These are phyloP conservation scores for Oreochromis grahami DNA, from an alignment of 2,797 vertebrate species.

Conservation along the genomic window DNA sequence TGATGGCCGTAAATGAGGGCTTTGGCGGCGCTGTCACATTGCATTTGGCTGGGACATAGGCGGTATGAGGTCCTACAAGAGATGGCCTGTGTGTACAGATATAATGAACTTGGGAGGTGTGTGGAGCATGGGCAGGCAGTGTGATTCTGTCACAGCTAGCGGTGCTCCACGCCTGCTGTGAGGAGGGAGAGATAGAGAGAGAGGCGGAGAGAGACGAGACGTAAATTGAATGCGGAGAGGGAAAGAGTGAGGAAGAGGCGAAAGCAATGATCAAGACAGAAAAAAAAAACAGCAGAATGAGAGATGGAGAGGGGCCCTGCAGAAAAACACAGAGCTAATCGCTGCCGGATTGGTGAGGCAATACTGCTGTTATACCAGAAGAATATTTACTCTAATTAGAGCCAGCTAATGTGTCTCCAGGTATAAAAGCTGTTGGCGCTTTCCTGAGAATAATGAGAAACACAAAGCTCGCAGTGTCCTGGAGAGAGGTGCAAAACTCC, in stretches of 20 bases:
- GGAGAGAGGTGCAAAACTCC: conserved; percentile 26
- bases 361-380: conserved; percentile 37
- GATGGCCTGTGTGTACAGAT: conserved; percentile 53
- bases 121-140: conserved; percentile 36
- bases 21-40: conserved; percentile 66
- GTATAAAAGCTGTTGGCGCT: conserved; percentile 54
- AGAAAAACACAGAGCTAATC: conserved; percentile 39
- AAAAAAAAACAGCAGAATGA: conserved; percentile 13
- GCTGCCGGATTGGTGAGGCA: conserved; percentile 23
- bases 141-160: conserved; percentile 45
- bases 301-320: conserved; percentile 15
- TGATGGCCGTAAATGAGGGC: conserved; percentile 70
- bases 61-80: conserved; percentile 8
- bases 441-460: conserved; percentile 62
- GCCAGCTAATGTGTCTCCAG: conserved; percentile 70
- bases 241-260: conserved; percentile 30
- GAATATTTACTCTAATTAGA: conserved; percentile 72
- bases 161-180: conserved; percentile 20
- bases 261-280: conserved; percentile 42
- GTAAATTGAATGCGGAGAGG: conserved; percentile 46
- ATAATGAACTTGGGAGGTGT: conserved; percentile 64
- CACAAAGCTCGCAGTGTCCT: conserved; percentile 59
- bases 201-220: neutral
- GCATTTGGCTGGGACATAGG: conserved; percentile 55
- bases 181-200: neutral